Percentiles rank a stretch among this genome's conserved stretches.
These are phyloP conservation scores for Paedocypris sp. DNA, from an alignment of 2,113 vertebrate genomes.

Conservation along the genomic window DNA sequence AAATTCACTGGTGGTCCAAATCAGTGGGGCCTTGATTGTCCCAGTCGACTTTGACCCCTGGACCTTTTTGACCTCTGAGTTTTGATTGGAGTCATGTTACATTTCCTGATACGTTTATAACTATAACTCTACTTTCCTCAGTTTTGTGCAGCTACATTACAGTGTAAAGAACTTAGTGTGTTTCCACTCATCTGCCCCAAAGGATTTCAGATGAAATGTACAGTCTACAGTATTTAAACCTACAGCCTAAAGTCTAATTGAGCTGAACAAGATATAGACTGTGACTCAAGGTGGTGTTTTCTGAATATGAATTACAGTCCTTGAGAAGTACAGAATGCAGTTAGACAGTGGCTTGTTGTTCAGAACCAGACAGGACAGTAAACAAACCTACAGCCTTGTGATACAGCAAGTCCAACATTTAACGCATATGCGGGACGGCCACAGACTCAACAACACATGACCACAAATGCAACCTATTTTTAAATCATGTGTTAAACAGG, in stretches of 20 bases:
- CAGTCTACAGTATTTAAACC: neutral
- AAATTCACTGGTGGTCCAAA: no score
- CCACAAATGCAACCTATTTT: constrained; percentile 58
- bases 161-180: no score
- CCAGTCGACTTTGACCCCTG: no score
- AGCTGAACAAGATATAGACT: neutral
- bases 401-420: neutral
- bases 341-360: neutral
- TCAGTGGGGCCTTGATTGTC: no score
- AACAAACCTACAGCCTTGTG: constrained; percentile 38
- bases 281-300: constrained; percentile 7
- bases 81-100: no score
- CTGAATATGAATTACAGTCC: neutral
- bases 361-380: constrained; percentile 20
- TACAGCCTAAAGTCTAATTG: neutral
- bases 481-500: constrained; percentile 60
- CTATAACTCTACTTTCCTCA: no score
- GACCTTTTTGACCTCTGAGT: no score
- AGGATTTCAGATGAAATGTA: no score
- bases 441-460: constrained; percentile 53
- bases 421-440: neutral
- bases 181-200: no score
- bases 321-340: neutral
- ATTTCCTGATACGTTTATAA: no score
- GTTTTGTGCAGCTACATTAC: no score